Evolutionary conservation across 2,888 invertebrate species (phyloP), one percentile per base, ranked within the genome.

Genomic region (Pycnomerus fuliginosus): DNA sequence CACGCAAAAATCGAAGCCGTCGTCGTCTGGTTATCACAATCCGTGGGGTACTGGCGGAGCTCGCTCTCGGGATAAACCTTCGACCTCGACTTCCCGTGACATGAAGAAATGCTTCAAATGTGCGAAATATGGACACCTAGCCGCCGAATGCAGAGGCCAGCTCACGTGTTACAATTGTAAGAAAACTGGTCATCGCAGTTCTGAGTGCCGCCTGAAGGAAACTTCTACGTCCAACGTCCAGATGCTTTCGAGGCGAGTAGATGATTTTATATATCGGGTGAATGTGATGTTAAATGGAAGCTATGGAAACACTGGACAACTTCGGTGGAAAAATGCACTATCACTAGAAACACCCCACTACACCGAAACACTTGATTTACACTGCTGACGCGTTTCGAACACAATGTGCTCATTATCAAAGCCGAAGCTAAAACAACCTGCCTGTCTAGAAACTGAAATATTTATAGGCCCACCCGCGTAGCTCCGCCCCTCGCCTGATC

Each of bases 201-300:
- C 28, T 2, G 25, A 35, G 2, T 45, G 44, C 32, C 39, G 20
- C 8, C 8, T 8, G 5, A 20, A 20, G 8, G 20, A 5, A 40
- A 5, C 28, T 13, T 7, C 13, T 12, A 20, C 15, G 8, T 12
- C 12, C 3, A 16, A 25, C 16, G 37, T 44, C 2, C 22, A 44
- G 3, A 15, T 28, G 13, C 13, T 44, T 12, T 12, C 42, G 25
- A 25, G 43, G 44, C 30, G 30, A 46, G 43, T 46, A 20, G 13
- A 32, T 23, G 36, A 44, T 44, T 3, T 11, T 44, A 24, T 12
- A 25, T 42, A 41, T 44, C 31, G 16, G 14, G 32, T 20, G 30
- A 12, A 17, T 5, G 35, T 39, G 2, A 20, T 16, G 5, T 27
- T 44, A 11, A 16, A 40, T 32, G n/a, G n/a, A n/a, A n/a, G n/a